Evolutionary conservation across 2,888 invertebrate genomes (phyloP).

Genomic region (Mythimna pallens): DNA sequence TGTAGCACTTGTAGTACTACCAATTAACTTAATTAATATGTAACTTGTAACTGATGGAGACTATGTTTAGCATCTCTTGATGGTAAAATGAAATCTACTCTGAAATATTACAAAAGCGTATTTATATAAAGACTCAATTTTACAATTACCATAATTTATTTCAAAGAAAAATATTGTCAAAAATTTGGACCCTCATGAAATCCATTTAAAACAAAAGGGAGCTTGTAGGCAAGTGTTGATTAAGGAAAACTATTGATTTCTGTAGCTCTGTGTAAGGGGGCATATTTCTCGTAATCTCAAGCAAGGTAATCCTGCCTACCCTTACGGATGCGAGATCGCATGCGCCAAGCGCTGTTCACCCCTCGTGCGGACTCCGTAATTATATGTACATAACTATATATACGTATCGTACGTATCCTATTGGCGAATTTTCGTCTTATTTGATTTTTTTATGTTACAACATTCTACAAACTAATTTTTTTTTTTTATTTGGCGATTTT

Average conservation of each 20-base stretch:
- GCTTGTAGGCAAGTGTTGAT: conserved; percentile 42
- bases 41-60: neutral
- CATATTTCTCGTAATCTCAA: conserved; percentile 68
- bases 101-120: neutral
- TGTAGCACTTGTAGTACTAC: conserved; percentile 1
- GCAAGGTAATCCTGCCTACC: conserved; percentile 69
- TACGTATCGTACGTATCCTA: conserved; percentile 1
- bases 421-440: neutral
- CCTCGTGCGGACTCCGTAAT: conserved; percentile 69
- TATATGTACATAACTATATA: conserved; percentile 62
- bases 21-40: neutral
- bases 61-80: neutral
- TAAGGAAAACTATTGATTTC: conserved; percentile 72
- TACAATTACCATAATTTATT: neutral
- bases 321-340: conserved; percentile 69
- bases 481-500: no score
- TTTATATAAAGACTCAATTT: neutral
- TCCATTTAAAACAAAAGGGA: conserved; percentile 32
- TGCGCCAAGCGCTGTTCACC: conserved; percentile 70
- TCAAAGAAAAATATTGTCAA: neutral
- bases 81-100: neutral
- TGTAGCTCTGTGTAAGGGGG: conserved; percentile 55
- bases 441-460: neutral
- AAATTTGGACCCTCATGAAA: neutral
- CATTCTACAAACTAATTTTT: no score